phyloP scores from a whole-genome alignment of 1,140 invertebrate species.

The Matsumurasca onukii region DNA sequence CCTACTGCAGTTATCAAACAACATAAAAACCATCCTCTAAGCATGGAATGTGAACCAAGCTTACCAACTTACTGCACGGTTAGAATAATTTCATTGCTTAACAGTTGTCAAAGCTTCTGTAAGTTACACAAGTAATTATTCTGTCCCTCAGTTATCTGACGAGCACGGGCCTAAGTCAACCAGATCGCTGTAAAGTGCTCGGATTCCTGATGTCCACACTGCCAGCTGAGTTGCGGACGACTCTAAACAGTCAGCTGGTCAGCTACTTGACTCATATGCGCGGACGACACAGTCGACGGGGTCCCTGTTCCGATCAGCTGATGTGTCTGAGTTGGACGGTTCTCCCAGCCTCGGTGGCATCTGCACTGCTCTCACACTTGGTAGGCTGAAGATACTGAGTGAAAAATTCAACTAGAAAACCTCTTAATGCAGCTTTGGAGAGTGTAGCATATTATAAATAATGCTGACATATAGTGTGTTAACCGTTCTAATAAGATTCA shows the following conservation, averaged over 20 bases:
- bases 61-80: too few relatives aligned
- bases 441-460: not conserved
- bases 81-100: too few relatives aligned
- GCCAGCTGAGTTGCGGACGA: constrained; percentile 10
- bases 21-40: too few relatives aligned
- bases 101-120: too few relatives aligned
- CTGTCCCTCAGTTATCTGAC: not conserved
- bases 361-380: constrained; percentile 32
- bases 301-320: constrained; percentile 15
- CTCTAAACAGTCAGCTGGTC: constrained; percentile 7
- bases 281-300: not conserved
- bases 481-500: not conserved
- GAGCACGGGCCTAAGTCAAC: not conserved
- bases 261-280: not conserved
- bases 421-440: not conserved
- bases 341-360: constrained; percentile 17
- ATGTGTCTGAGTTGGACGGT: constrained; percentile 31
- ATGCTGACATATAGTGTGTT: not conserved
- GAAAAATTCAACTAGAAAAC: too few relatives aligned
- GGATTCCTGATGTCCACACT: constrained; percentile 20
- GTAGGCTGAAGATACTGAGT: constrained; percentile 22
- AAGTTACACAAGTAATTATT: too few relatives aligned
- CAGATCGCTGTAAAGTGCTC: constrained; percentile 31
- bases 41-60: too few relatives aligned
- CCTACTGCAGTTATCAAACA: too few relatives aligned